These are phyloP conservation scores for Apotomis capreana DNA, from an alignment of 2,888 invertebrate genomes.

Conservation along the genomic window DNA sequence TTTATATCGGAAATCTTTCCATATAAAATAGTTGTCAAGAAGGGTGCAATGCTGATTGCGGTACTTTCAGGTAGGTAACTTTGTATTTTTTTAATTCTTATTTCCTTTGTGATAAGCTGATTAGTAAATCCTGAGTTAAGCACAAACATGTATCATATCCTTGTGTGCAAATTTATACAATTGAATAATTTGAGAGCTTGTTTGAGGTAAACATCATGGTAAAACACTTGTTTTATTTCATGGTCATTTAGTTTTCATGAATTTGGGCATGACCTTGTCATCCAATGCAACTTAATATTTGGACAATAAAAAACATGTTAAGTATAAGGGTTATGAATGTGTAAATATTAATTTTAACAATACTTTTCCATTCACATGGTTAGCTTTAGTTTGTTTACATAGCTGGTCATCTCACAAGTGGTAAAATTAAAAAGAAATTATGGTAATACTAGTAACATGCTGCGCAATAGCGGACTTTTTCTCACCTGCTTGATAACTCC, in stretches of 20 bases:
- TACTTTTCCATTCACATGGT: background rate
- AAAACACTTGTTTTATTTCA: background rate
- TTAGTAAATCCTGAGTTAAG: background rate
- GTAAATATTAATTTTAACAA: too few species aligned
- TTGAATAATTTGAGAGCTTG: background rate
- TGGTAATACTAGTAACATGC: background rate
- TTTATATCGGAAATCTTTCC: too few species aligned
- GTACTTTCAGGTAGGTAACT: too few species aligned
- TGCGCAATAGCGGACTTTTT: background rate
- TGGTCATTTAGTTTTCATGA: background rate
- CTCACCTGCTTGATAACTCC: slow-evolving; percentile 72
- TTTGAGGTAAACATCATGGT: background rate
- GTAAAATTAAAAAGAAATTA: background rate
- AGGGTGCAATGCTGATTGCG: too few species aligned
- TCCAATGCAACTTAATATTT: too few species aligned
- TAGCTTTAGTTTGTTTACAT: background rate
- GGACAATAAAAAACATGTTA: background rate
- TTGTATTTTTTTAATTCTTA: background rate
- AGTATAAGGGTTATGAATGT: background rate
- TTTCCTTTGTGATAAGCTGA: background rate
- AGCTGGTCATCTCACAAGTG: background rate
- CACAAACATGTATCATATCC: background rate
- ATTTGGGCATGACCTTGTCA: background rate
- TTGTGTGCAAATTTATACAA: background rate
- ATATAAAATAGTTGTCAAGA: too few species aligned